Evolutionary conservation across 2,113 vertebrate species (phyloP), one percentile per base, ranked within the genome.

Genomic region (Lepus timidus): DNA sequence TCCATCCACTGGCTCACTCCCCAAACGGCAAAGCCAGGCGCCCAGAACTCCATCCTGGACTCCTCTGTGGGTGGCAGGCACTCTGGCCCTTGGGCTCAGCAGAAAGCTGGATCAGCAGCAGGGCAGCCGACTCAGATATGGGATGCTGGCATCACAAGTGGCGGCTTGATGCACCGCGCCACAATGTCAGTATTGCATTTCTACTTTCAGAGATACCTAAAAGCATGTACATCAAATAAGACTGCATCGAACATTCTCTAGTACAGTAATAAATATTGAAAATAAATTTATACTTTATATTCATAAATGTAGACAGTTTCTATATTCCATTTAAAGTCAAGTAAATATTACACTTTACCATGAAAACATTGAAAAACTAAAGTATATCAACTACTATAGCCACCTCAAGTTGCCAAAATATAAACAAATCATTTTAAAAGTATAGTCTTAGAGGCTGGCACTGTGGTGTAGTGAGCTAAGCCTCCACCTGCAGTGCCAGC

Each of bases 161-260:
- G 44, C 6, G 6, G 6, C 6, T 8, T 58, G 19, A 58, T 19
- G 16, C 55, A 58, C 55, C 1, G 55, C 55, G 17, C 55, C 55
- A 58, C 55, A 6, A 58, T 58, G 6, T 19, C 19, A 6, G 55
- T 58, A 14, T 58, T 19, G 29, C 58, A 94, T 58, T 94, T 51
- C 94, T 7, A 96, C 64, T 92, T 89, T 78, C n/a, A 95, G 68
- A 70, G 25, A 58, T 82, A 76, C 23, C 12, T 58, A 73, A 93
- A 91, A 73, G 13, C 58, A 96, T 71, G 52, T 91, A 95, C 91
- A 95, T 79, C 31, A 94, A 89, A 31, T 4, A 78, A 92, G 29
- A 78, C 8, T 73, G 4, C 12, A 78, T 80, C 22, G 71, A 92
- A 75, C 19, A 79, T 49, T 79, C 25, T 89, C 14, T 61, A 85